Conservation (phyloP, 2,113 vertebrate genomes). For the Apistogramma diplotaenia region DNA sequence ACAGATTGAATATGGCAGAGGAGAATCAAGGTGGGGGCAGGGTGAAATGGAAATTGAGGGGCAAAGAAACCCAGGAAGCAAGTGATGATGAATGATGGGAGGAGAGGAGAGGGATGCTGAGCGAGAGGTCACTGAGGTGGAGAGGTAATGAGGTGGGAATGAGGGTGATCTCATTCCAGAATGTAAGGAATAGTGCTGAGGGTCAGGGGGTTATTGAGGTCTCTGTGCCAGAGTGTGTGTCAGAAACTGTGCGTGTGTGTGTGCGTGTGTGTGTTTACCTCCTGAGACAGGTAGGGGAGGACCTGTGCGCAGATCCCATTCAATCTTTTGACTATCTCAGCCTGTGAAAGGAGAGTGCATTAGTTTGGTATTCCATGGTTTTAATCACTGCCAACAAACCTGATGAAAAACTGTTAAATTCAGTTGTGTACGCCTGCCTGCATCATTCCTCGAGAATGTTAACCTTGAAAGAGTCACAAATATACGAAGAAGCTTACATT, state of each 20-base stretch:
- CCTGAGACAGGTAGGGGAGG: conserved; percentile 97
- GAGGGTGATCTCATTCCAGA: conserved; percentile 67
- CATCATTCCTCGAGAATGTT: neutral
- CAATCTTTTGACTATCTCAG: conserved; percentile 97
- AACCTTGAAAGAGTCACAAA: neutral
- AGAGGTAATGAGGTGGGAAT: conserved; percentile 65
- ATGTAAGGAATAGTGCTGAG: conserved; percentile 49
- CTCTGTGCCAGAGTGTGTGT: conserved; percentile 9
- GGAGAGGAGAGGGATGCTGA: conserved; percentile 33
- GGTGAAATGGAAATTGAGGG: conserved; percentile 30
- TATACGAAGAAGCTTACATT: neutral
- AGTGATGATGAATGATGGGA: conserved; percentile 52
- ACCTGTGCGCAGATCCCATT: conserved; percentile 98
- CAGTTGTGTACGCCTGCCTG: neutral
- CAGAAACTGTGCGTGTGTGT: neutral
- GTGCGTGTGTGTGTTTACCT: conserved; percentile 76
- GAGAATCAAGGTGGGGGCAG: conserved; percentile 16
- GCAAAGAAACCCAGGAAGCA: conserved; percentile 30
- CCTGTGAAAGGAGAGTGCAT: conserved; percentile 71
- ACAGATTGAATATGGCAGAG: conserved; percentile 39
- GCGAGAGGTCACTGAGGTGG: conserved; percentile 54
- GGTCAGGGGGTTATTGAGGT: conserved; percentile 53
- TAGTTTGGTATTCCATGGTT: neutral
- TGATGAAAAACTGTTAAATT: neutral
- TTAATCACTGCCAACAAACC: neutral